Percentiles rank a stretch among this genome's conserved stretches.
These are phyloP conservation scores for Ciona savignyi DNA, from an alignment of 23 tunicate species.

Conservation along the genomic window DNA sequence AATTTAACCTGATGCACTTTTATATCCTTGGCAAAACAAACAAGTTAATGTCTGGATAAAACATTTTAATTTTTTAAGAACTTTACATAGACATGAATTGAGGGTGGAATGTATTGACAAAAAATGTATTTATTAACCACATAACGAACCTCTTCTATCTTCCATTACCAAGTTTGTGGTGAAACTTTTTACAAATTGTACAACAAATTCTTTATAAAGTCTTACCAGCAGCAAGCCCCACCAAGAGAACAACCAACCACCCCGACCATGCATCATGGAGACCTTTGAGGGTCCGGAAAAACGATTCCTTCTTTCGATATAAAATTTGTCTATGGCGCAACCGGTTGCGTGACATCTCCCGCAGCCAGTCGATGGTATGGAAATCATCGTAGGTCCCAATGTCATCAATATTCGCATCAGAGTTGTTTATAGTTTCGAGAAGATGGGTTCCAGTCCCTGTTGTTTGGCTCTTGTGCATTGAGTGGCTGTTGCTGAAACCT, in stretches of 20 bases:
- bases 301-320: constrained; percentile 60
- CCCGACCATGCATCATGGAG: constrained; percentile 95
- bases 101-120: no score
- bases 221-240: constrained; percentile 89
- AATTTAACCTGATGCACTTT: no score
- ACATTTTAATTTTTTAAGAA: no score
- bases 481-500: background rate
- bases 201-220: no score
- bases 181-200: no score
- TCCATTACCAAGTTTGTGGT: no score
- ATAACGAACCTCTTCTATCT: no score
- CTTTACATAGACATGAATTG: no score
- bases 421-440: constrained; percentile 20
- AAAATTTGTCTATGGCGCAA: constrained; percentile 76
- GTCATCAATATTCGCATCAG: constrained; percentile 28
- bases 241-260: constrained; percentile 89
- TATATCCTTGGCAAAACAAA: no score
- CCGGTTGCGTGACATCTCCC: constrained; percentile 94
- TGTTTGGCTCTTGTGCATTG: background rate
- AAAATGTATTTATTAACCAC: no score
- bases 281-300: constrained; percentile 37
- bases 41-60: no score
- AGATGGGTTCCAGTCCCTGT: constrained; percentile 39
- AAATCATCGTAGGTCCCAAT: constrained; percentile 95
- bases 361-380: constrained; percentile 93